These are phyloP conservation scores for Semnornis frantzii DNA, from an alignment of 2,113 vertebrate species.

Conservation along the genomic window DNA sequence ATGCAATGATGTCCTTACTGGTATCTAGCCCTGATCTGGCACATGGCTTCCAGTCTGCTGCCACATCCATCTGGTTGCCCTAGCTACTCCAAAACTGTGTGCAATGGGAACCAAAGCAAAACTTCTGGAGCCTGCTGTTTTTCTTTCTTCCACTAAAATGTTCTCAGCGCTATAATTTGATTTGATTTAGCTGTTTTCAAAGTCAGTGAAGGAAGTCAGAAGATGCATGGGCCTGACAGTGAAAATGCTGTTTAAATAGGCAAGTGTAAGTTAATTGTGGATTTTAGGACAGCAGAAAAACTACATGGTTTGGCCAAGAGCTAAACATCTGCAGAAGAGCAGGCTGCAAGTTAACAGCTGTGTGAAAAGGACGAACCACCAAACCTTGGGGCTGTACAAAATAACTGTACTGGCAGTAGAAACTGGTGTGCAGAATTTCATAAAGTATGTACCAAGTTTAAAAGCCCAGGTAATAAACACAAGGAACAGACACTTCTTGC, in stretches of 20 bases:
- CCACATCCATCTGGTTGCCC: background rate
- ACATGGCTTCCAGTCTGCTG: background rate
- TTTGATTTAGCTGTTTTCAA: background rate
- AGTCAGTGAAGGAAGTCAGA: background rate
- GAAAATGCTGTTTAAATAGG: background rate
- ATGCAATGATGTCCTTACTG: rapidly evolving
- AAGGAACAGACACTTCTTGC: slow-evolving; percentile 41
- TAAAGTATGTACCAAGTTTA: slow-evolving; percentile 33
- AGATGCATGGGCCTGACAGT: background rate
- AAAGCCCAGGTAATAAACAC: slow-evolving; percentile 46
- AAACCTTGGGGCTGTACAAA: background rate
- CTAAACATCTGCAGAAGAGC: background rate
- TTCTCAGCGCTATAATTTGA: background rate
- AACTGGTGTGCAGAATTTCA: background rate
- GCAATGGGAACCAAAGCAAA: rapidly evolving
- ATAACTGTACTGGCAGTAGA: background rate
- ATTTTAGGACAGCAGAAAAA: background rate
- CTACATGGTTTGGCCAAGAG: background rate
- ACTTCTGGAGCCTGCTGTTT: background rate
- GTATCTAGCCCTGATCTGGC: background rate
- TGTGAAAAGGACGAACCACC: background rate
- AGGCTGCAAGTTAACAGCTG: background rate
- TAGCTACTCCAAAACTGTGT: background rate
- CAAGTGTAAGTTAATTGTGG: background rate
- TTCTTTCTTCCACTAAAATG: background rate